Evolutionary conservation across 2,113 vertebrate genomes (phyloP).

Genomic region (Acrocephalus arundinaceus): DNA sequence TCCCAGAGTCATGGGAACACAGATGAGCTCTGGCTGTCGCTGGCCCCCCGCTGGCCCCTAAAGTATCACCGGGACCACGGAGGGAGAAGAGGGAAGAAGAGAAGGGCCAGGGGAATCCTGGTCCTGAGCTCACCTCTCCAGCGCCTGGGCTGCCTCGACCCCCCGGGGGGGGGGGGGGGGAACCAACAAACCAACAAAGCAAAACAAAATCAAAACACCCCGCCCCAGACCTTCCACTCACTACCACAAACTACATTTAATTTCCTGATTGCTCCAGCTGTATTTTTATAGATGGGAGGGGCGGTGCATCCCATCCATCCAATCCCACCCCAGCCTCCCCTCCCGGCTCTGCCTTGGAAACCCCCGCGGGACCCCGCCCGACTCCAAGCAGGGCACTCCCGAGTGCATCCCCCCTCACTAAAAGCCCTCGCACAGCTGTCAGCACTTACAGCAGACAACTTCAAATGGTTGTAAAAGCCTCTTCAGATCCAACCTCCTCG

Average conservation of each 20-base stretch:
- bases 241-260: not conserved
- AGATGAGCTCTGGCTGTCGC: rapidly evolving
- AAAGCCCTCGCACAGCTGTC: not conserved
- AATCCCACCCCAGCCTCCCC: no score
- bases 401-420: rapidly evolving
- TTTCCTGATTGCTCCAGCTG: rapidly evolving
- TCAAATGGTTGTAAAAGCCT: not conserved
- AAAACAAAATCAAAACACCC: not conserved
- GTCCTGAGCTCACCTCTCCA: not conserved
- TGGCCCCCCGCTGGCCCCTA: rapidly evolving
- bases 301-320: rapidly evolving
- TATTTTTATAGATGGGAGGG: rapidly evolving
- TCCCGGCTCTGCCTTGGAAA: rapidly evolving
- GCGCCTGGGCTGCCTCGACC: rapidly evolving
- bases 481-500: no score
- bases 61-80: rapidly evolving
- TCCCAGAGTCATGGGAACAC: rapidly evolving
- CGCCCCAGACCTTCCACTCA: no score
- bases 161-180: rapidly evolving
- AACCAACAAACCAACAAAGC: rapidly evolving
- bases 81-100: no score
- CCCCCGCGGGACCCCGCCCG: rapidly evolving
- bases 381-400: rapidly evolving
- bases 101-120: rapidly evolving
- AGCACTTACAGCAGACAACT: not conserved